Base-by-base conservation (phyloP, 1,140 invertebrate species). In the Polypedilum vanderplanki region DNA sequence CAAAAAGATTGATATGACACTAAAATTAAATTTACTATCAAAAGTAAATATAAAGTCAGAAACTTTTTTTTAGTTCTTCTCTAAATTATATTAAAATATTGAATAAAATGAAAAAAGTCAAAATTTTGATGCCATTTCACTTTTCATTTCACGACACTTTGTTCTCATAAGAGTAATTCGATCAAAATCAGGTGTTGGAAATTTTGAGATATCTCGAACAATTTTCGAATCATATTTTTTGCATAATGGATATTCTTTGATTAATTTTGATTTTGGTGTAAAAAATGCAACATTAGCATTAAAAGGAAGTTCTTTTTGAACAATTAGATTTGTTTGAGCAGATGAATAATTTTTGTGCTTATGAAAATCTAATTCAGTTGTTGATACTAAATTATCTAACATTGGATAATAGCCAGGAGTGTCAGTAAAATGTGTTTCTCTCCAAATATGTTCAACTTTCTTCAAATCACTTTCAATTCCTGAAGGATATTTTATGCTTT, bases 281-380 rank as follows among this genome's bases (percentile, higher is more conserved):
- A 70, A 70, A 70, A 20, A 22, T 18, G 65, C 65, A 18, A 22
- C 20, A 10, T 70, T 70, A 3, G 20, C 9, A 70, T 70, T 70
- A 22, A 70, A 70, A 9, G 17, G 65, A 70, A 70, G 7, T 20
- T 70, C 65, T 12, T 70, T 70, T 70, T 22, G 17, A 9, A 70
- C 65, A 20, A 70, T 70, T 12, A 70, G 10, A 70, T 70, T 70
- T 70, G 65, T 70, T 20, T 12, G 15, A 18, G 65, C 65, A 20
- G 65, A 20, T 20, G 17, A n/a, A 10, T 70, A 70, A 18, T 70
- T 70, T 70, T 18, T 20, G 5, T 70, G 65, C 18, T 7, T 18
- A 70, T 70, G 65, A 22, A 20, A 70, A 10, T 70, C 65, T 20
- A 70, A 18, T 20, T 70, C 20, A n/a, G 65, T 70, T 70, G 18